Base-by-base conservation (phyloP, 2,797 vertebrate genomes). In the Fistularia commersonii region DNA sequence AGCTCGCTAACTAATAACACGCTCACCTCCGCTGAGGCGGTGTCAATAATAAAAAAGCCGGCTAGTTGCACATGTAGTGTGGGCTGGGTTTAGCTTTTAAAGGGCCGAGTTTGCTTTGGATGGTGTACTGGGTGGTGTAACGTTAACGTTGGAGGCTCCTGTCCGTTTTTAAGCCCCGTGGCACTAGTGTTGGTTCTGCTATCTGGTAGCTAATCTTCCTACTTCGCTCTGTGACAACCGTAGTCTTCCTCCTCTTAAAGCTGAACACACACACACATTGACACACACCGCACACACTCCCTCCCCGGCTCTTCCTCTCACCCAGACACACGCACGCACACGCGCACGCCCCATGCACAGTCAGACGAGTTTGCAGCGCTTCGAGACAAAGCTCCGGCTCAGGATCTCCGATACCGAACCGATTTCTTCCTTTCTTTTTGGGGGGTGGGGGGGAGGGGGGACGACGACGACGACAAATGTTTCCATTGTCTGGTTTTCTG, bases 171-270 rank as follows among this genome's bases (percentile, higher is more conserved):
- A 60, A 83, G 79, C 88, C 83, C 90, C 73, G 82, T 84, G 84
- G 86, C 89, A 87, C 84, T 87, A 84, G 51, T 73, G 67, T 79
- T 67, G 79, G 76, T 86, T 79, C 73, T 79, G 83, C 81, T 86
- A 85, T 93, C 90, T 93, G 90, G 92, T 84, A 93, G 92, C 93
- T 87, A 89, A 89, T 91, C 91, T 89, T 92, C 90, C 84, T 90
- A 90, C 84, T 87, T 81, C 87, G 74, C 84, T 78, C 72, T 83
- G 79, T 85, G 84, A 81, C 80, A 81, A 83, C 82, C 85, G 60
- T 77, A 83, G 81, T 90, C 90, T 88, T 89, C 90, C 87, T 91
- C 89, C 77, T 91, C 88, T 91, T 91, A 92, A 91, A 93, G 91
- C 88, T 84, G 86, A 83, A 91, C 85, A 79, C 89, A 81, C 83